Evolutionary conservation across 2,797 vertebrate species (phyloP).

Genomic region (Emys orbicularis): DNA sequence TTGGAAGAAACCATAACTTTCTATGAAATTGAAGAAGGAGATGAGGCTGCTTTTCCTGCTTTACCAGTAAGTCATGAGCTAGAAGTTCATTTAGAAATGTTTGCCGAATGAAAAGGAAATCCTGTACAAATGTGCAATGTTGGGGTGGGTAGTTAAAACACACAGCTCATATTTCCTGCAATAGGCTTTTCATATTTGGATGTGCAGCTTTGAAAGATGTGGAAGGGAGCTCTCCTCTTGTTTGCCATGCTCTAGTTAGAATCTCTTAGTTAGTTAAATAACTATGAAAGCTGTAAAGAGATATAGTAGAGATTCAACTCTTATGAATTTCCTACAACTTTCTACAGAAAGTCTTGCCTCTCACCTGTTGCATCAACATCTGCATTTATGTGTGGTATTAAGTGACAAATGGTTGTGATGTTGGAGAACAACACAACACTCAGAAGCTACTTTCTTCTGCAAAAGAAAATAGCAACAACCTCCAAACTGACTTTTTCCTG

Average conservation of each 20-base stretch:
- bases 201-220: background rate
- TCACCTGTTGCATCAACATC: background rate
- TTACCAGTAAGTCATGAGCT: slow-evolving; percentile 82
- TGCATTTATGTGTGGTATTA: background rate
- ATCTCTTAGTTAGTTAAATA: background rate
- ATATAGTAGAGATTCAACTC: background rate
- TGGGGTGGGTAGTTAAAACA: background rate
- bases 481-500: background rate
- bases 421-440: background rate
- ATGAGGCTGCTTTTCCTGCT: slow-evolving; percentile 81
- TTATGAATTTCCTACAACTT: background rate
- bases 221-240: slow-evolving; percentile 14
- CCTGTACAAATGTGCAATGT: background rate
- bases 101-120: background rate
- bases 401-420: background rate
- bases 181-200: background rate
- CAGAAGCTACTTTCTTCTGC: background rate
- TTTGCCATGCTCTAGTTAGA: background rate
- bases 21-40: slow-evolving; percentile 88
- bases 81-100: background rate
- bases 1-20: slow-evolving; percentile 86
- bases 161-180: background rate
- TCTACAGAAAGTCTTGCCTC: background rate
- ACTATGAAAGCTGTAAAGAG: background rate
- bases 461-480: background rate